Evolutionary conservation across 2,797 vertebrate genomes (phyloP), one percentile per base, ranked within the genome.

Genomic region (Chanos chanos): DNA sequence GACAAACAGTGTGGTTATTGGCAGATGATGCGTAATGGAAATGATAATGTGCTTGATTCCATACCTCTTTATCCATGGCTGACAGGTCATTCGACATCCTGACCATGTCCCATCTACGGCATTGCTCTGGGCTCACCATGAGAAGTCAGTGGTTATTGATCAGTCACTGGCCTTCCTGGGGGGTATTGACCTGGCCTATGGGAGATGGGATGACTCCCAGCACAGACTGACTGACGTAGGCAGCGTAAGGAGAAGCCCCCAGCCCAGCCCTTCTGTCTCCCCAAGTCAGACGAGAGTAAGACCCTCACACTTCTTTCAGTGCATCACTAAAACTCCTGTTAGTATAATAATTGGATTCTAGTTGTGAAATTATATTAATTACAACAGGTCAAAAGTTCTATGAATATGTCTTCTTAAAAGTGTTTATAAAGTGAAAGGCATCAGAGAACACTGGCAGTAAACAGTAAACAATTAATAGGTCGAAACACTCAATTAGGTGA

Each of bases 51-150:
- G 64, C 67, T 28, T 21, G 30, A 60, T 39, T 53, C 10, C 15
- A 39, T 39, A 9, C 45, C 30, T 64, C 2, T 60, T 28, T 75
- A 8, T 40, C n/a, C n/a, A n/a, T 66, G 47, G 44, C 33, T 70
- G 53, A 56, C 60, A 79, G 78, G 78, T 82, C 43, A 79, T 81
- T 49, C 55, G 75, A 8, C 77, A 82, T 60, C 77, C 79, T 27
- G 79, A 81, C 67, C 74, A 78, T 21, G 73, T 81, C 19, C 76
- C 80, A 7, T 81, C 80, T 25, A 54, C 75, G 9, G 70, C 67
- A 5, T 55, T 78, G 41, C 70, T 82, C 19, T 81, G 77, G 77
- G 79, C 75, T n/a, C 75, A 78, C 61, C 79, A 81, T 40, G 78
- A 81, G 66, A 81, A 82, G 66, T 69, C 71, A 10, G 68, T 79